These are phyloP conservation scores for Ferdinandea cuprea DNA, from an alignment of 2,888 invertebrate genomes.

Conservation along the genomic window DNA sequence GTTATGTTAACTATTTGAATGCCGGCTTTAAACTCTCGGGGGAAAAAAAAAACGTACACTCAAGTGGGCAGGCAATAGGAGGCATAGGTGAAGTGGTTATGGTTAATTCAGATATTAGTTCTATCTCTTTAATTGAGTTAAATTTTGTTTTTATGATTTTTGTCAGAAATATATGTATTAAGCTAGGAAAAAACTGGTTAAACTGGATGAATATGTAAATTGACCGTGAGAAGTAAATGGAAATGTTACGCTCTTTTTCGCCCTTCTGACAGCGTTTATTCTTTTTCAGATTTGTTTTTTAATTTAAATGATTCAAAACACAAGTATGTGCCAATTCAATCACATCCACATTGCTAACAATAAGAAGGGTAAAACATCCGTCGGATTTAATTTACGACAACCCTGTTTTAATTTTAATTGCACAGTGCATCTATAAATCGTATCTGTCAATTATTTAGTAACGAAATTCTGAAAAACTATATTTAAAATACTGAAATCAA, in stretches of 20 bases:
- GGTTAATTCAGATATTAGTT: neutral
- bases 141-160: neutral
- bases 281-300: too few species aligned
- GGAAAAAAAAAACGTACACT: conserved; percentile 7
- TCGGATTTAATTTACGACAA: too few species aligned
- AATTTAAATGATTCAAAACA: too few species aligned
- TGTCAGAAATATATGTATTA: neutral
- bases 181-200: neutral
- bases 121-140: conserved; percentile 5
- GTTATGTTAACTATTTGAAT: conserved; percentile 26
- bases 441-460: too few species aligned
- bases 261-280: too few species aligned
- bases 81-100: neutral
- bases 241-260: neutral
- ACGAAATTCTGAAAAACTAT: too few species aligned
- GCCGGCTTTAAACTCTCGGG: conserved; percentile 18
- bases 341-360: too few species aligned
- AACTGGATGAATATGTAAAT: neutral
- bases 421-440: too few species aligned
- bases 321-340: too few species aligned
- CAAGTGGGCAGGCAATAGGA: conserved; percentile 9
- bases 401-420: too few species aligned
- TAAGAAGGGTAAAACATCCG: too few species aligned
- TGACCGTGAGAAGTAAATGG: neutral
- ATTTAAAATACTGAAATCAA: too few species aligned